These are phyloP conservation scores for Eustalomyia histrio DNA, from an alignment of 2,888 invertebrate species.

Conservation along the genomic window DNA sequence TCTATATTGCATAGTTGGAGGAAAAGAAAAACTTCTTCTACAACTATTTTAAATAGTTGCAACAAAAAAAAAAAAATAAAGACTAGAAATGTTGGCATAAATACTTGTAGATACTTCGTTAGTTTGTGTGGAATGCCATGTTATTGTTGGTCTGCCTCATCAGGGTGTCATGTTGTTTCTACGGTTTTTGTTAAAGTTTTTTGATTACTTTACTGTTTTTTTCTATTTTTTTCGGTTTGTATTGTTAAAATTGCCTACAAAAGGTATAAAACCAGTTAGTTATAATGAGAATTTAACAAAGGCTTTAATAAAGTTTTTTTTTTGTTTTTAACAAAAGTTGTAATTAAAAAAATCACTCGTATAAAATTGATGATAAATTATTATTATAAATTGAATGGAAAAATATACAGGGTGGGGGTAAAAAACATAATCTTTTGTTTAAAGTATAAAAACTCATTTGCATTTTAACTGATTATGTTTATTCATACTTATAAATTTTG, in stretches of 20 bases:
- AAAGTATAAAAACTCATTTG: too few relatives aligned
- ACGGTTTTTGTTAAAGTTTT: conserved; percentile 1
- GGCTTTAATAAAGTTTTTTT: conserved; percentile 3
- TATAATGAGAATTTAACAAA: conserved; percentile 24
- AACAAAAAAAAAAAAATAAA: not conserved
- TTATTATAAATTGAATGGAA: not conserved
- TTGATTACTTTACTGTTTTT: conserved; percentile 32
- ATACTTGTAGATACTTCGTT: not conserved
- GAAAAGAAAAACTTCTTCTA: conserved; percentile 4
- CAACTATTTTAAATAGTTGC: conserved; percentile 31
- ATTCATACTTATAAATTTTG: too few relatives aligned
- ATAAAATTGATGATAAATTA: not conserved
- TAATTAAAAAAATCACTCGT: not conserved
- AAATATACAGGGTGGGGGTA: too few relatives aligned
- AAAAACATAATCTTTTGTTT: too few relatives aligned
- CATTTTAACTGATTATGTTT: too few relatives aligned
- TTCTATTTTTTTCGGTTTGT: not conserved
- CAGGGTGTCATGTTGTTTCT: conserved; percentile 22
- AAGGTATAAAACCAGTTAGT: not conserved
- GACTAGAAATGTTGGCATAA: conserved; percentile 20
- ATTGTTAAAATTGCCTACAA: conserved; percentile 1
- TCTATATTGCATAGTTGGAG: conserved; percentile 16
- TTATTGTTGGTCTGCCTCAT: conserved; percentile 35
- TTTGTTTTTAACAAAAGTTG: not conserved
- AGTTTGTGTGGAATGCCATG: conserved; percentile 24